phyloP scores from a whole-genome alignment of 2,113 vertebrate genomes.

The Onychostoma macrolepis region DNA sequence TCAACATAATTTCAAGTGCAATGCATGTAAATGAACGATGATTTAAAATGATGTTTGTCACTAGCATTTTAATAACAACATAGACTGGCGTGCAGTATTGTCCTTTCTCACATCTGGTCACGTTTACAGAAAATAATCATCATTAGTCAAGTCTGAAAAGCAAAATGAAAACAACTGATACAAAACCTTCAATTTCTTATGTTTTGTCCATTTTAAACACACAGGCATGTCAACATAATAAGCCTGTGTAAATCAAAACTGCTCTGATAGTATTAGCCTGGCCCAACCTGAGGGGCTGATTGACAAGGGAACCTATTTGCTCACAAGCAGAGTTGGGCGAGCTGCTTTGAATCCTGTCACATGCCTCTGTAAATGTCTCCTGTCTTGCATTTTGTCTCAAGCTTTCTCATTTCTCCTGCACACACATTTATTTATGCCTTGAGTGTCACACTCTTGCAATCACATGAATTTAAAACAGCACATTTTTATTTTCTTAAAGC shows the following conservation, averaged over 20 bases:
- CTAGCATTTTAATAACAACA: not conserved
- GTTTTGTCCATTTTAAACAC: not conserved
- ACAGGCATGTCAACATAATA: conserved; percentile 6
- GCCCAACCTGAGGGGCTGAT: conserved; percentile 25
- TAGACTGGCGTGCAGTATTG: not conserved
- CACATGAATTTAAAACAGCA: not conserved
- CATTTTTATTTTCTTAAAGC: not conserved
- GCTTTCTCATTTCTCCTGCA: not conserved
- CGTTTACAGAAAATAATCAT: not conserved
- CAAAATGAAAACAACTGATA: not conserved
- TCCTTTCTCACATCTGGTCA: not conserved
- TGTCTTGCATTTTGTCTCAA: conserved; percentile 46
- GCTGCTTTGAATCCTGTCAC: conserved; percentile 59
- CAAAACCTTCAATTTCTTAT: not conserved
- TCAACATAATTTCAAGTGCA: not conserved
- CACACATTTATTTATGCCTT: not conserved
- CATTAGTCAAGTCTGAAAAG: not conserved
- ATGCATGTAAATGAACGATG: not conserved
- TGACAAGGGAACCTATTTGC: conserved; percentile 43
- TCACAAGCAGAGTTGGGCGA: conserved; percentile 19
- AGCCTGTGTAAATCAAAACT: conserved; percentile 42
- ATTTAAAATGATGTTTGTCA: not conserved
- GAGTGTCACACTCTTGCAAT: not conserved
- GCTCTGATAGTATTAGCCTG: conserved; percentile 51
- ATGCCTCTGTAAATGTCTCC: conserved; percentile 59